Evolutionary conservation across 2,888 invertebrate genomes (phyloP), one percentile per base, ranked within the genome.

Genomic region (Ophioninae sp.): DNA sequence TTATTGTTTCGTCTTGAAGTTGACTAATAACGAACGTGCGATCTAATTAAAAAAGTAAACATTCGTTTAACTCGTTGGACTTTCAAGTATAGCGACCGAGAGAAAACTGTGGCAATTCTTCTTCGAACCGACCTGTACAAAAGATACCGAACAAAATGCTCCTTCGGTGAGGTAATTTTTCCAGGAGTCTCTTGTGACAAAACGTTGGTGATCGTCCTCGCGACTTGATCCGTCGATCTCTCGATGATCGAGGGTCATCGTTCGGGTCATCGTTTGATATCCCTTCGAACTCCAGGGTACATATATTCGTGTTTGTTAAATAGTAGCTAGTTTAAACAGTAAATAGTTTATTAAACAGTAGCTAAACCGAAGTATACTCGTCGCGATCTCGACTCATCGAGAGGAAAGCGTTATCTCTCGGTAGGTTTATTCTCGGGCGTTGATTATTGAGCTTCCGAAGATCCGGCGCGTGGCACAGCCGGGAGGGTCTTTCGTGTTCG

Each of bases 381-480:
- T n/a, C n/a, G n/a, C n/a, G n/a, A n/a, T n/a, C n/a, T n/a, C n/a
- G n/a, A n/a, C n/a, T n/a, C n/a, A n/a, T n/a, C n/a, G 8, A 37
- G 64, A 50, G 37, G 62, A 74, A 79, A 61, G 23, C 77, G 61
- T 77, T 41, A 61, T 77, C n/a, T 67, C 44, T 61, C 23, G 39
- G 57, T 72, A 68, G 57, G 37, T 10, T 70, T 59, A 23, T 56
- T 70, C 50, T 73, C 30, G 59, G 23, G 39, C 69, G 77, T 65
- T 21, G 56, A 78, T 78, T 72, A 64, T 21, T 59, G 23, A n/a
- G 62, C 30, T 57, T 72, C 56, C 67, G 73, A 73, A 67, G 81
- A 79, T 79, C 62, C 57, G 79, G 79, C 74, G 81, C 83, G 83
- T 81, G 84, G 76, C 79, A 76, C 70, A 62, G 65, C 81, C 79